Base-by-base conservation (phyloP, 1,140 invertebrate species). In the Drosophila prosaltans region DNA sequence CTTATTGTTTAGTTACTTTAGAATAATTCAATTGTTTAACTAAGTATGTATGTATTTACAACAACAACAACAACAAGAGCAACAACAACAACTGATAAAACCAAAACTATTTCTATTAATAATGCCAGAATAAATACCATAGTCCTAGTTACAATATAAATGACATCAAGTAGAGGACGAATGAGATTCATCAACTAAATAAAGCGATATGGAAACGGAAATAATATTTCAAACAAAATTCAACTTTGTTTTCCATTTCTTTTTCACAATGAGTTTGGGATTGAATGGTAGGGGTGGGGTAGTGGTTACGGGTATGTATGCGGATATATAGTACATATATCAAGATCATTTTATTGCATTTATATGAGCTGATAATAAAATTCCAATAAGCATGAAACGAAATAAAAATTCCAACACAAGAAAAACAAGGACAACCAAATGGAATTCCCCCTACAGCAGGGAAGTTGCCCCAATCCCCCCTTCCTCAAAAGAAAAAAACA, bases 311-410 rank as follows among this genome's bases (percentile, higher is more conserved):
- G 68, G 74, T 65, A 65, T 30, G 39, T 51, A 54, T 65, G 28
- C 40, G 5, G n/a, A 36, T 65, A 32, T 64, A 43, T 40, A 65
- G 32, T 36, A 36, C 32, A 36, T 36, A 36, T 65, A 78, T 72
- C 70, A 78, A 68, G 32, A 36, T 36, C 55, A 69, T 85, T 85
- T 86, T 88, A 86, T 89, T 69, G 83, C 82, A 71, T 88, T 86
- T 82, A 88, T 86, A 88, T 86, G 82, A 86, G 83, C 83, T 65
- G 82, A 88, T 86, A 86, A 86, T 86, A 86, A 86, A 86, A 86
- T 86, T 86, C 82, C 82, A 88, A 86, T 86, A 86, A 82, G 82
- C 82, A 88, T 69, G 72, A 69, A 88, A 76, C 40, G 83, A 89
- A 72, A 86, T 89, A 88, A 89, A 86, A 86, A 88, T 88, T 83